A percentile compares a stretch with the other conserved stretches of the same genome.
phyloP scores from a whole-genome alignment of 2,113 vertebrate genomes.

The Sinocyclocheilus anophthalmus region DNA sequence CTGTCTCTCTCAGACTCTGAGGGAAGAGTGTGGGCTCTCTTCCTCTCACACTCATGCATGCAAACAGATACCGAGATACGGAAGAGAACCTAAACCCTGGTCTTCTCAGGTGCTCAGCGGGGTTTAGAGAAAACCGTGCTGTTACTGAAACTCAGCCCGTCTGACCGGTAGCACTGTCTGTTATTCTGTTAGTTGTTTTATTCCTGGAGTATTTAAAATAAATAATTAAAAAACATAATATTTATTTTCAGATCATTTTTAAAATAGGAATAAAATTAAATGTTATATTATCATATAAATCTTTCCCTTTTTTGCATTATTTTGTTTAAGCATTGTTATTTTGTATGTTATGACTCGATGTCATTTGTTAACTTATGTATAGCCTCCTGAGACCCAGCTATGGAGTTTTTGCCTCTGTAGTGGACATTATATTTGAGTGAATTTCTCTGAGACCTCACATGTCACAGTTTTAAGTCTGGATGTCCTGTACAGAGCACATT shows the following conservation, averaged over 20 bases:
- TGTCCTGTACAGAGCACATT: too few relatives aligned
- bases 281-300: too few relatives aligned
- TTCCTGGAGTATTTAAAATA: not conserved
- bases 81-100: not conserved
- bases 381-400: too few relatives aligned
- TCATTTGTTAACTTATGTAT: not conserved
- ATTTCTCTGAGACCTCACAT: too few relatives aligned
- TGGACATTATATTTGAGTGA: too few relatives aligned
- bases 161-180: not conserved
- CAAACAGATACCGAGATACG: not conserved
- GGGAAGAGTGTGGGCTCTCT: constrained; percentile 13
- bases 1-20: not conserved
- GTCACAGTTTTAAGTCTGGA: too few relatives aligned
- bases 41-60: not conserved
- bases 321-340: too few relatives aligned
- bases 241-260: not conserved
- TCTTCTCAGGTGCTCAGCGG: not conserved
- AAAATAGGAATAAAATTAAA: not conserved
- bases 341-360: too few relatives aligned
- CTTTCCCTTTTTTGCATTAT: too few relatives aligned
- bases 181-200: not conserved
- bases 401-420: too few relatives aligned
- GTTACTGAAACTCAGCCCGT: not conserved
- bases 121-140: not conserved
- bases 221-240: not conserved